Percentiles rank a stretch among this genome's conserved stretches.
phyloP scores from a whole-genome alignment of 2,888 invertebrate genomes.

The Pandemis corylana region DNA sequence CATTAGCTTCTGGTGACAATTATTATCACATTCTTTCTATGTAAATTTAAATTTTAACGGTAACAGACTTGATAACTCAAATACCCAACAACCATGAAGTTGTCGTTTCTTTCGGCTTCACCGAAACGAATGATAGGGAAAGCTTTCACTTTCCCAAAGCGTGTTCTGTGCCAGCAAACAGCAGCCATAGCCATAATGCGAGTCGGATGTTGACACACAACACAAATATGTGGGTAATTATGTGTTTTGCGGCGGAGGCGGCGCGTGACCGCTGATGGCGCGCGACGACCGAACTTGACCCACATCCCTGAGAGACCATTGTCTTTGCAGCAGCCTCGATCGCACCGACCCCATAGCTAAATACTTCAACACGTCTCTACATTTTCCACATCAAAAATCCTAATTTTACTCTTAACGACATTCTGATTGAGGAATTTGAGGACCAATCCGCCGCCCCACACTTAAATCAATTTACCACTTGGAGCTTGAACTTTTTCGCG shows the following conservation, averaged over 20 bases:
- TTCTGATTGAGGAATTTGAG: slow-evolving; percentile 29
- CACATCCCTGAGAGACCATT: slow-evolving; percentile 75
- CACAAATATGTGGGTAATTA: slow-evolving; percentile 32
- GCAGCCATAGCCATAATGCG: slow-evolving; percentile 20
- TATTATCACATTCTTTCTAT: neutral
- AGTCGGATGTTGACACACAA: slow-evolving; percentile 38
- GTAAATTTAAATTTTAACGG: neutral
- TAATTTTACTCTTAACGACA: slow-evolving; percentile 27
- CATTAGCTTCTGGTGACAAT: neutral
- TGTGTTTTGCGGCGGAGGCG: slow-evolving; percentile 41
- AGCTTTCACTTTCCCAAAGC: slow-evolving; percentile 36
- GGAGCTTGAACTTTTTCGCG: slow-evolving; percentile 7
- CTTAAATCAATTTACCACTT: slow-evolving; percentile 7
- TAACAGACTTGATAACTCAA: neutral
- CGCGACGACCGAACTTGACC: slow-evolving; percentile 75
- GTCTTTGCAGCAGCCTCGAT: slow-evolving; percentile 70
- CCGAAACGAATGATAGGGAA: slow-evolving; percentile 28
- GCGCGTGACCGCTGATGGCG: slow-evolving; percentile 63
- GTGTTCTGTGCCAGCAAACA: slow-evolving; percentile 8
- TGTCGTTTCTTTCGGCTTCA: slow-evolving; percentile 15
- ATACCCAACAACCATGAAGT: slow-evolving; percentile 5
- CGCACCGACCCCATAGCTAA: slow-evolving; percentile 49
- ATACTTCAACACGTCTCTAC: slow-evolving; percentile 55
- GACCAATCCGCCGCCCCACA: slow-evolving; percentile 8
- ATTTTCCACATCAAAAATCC: slow-evolving; percentile 48